Base-by-base conservation (phyloP, 2,888 invertebrate genomes). In the Prenolepis imparis region DNA sequence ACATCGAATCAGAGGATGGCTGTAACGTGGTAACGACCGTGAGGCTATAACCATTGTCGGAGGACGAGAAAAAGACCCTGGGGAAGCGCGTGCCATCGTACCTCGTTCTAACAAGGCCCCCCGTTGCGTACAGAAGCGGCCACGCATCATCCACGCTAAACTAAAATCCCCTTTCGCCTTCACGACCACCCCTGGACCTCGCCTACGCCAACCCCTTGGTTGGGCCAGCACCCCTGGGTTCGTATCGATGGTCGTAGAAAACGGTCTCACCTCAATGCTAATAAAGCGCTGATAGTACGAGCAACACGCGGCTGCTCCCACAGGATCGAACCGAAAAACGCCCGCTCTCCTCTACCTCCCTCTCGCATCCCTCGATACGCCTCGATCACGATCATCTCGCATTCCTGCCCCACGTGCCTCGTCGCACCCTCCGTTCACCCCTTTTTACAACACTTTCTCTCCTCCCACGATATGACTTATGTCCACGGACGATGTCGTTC, bases 261-360 rank as follows among this genome's bases (percentile, higher is more conserved):
- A 89, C 90, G 90, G 88, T 90, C 84, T 93, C 89, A 91, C 91
- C 90, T 91, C 89, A 91, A 91, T 93, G 91, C 92, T 93, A 93
- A 93, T 93, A 93, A 93, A 90, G 91, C 84, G 86, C 86, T 89
- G 92, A 92, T 92, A 91, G 91, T 88, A 89, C 86, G 90, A 88
- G 87, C 84, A 74, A 89, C 93, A 93, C 92, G 93, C 91, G 92
- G 87, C 89, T 78, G 90, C 90, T 93, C 93, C 91, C 93, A 93
- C 93, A 91, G 91, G 84, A 78, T 52, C 59, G 59, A 64, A 67
- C 36, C 24, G 21, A 39, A 24, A 32, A 11, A 0, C 3, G 15
- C 15, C 36, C n/a, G 36, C 28, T 41, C n/a, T 21, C 3, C 24
- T 21, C 15, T 41, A 11, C 44, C 39, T 55, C 44, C 41, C 41